Evolutionary conservation across 1,140 invertebrate species (phyloP), one percentile per base, ranked within the genome.

Genomic region (Ridgeia piscesae): DNA sequence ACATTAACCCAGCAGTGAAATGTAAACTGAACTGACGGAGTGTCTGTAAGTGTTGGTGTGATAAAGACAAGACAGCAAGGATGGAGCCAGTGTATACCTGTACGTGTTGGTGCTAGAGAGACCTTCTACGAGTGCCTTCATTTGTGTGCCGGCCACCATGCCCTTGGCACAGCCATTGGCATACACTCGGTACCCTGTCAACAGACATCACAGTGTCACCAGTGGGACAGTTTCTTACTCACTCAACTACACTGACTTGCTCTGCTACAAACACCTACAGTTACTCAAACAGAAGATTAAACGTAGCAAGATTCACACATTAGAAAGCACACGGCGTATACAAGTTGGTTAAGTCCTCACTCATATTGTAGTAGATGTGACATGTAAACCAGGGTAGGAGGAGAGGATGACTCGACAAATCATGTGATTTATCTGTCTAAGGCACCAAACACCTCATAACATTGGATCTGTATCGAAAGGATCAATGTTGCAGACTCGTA

Each of bases 151-250:
- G 27, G 93, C 58, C 2, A 95, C 93, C 93, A 94, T 94, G 8
- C 94, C 94, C 90, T 94, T 93, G 9, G 94, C 92, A 31, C 93
- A 92, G 35, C 94, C 94, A 94, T 95, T 94, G 17, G 95, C 94
- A 94, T 94, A 95, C 1, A 95, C 92, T 90, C 94, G 91, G 92
- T 95, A 95, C 33, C 94, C 95, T 95, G 92, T 17, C 92, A 92
- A 33, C 35, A 35, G 91, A 92, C 92, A 89, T 90, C 42, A 35
- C 89, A 90, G 33, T n/a, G 14, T 90, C 35, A 35, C 33, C 89
- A 77, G 4, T 92, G 92, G 91, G 14, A 27, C n/a, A 91, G 33
- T 91, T 90, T n/a, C n/a, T n/a, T n/a, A n/a, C n/a, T n/a, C n/a
- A n/a, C n/a, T n/a, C n/a, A n/a, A n/a, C n/a, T n/a, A n/a, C n/a